Evolutionary conservation across 2,888 invertebrate genomes (phyloP).

Genomic region (Nowickia ferox): DNA sequence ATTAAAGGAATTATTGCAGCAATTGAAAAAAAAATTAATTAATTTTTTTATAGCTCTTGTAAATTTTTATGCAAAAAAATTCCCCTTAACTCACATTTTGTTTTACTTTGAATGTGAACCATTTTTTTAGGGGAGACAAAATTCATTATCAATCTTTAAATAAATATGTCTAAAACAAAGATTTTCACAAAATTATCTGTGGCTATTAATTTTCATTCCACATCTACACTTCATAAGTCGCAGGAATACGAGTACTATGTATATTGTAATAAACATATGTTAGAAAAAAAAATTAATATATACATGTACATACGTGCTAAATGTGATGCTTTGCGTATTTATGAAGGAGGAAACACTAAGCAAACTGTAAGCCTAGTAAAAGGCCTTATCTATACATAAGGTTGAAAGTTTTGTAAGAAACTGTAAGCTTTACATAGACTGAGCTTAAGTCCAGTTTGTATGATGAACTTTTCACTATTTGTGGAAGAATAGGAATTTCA

Average conservation of each 20-base stretch:
- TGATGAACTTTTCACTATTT: no score
- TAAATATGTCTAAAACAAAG: constrained; percentile 16
- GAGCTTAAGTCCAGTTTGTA: no score
- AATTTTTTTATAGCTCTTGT: no score
- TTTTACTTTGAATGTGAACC: no score
- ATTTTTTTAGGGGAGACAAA: not conserved
- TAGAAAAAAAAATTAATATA: not conserved
- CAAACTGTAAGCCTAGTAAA: not conserved
- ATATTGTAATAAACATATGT: constrained; percentile 33
- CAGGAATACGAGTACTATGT: constrained; percentile 17
- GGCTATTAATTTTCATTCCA: not conserved
- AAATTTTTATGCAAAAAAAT: no score
- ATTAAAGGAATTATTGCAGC: no score
- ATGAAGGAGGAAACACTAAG: not conserved
- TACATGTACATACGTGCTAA: not conserved
- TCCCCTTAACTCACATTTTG: no score
- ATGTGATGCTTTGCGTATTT: not conserved
- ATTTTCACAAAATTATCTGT: constrained; percentile 12
- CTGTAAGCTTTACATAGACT: no score
- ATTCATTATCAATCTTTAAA: constrained; percentile 34
- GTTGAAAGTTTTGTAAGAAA: no score
- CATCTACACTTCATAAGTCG: constrained; percentile 27
- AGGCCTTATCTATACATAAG: not conserved
- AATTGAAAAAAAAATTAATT: no score
- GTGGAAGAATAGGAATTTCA: no score